Evolutionary conservation across 2,797 vertebrate genomes (phyloP).

Genomic region (Galaxias olidus): DNA sequence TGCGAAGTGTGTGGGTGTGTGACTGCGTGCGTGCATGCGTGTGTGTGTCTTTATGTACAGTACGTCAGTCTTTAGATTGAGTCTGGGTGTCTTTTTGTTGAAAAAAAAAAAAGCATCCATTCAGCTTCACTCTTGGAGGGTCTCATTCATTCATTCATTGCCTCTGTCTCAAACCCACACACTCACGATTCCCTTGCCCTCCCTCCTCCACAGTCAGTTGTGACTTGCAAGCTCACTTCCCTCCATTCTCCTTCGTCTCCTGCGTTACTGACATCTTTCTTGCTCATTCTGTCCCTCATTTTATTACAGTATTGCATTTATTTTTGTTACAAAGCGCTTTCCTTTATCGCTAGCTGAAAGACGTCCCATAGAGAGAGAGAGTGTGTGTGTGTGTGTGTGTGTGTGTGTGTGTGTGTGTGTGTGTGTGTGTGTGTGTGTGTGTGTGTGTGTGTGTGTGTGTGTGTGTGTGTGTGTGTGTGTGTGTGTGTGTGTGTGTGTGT

Average conservation of each 20-base stretch:
- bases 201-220: neutral
- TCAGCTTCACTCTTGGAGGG: neutral
- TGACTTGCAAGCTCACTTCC: neutral
- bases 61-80: conserved; percentile 21
- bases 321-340: too few relatives aligned
- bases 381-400: too few relatives aligned
- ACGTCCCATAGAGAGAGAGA: too few relatives aligned
- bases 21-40: too few relatives aligned
- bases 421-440: neutral
- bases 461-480: neutral
- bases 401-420: conserved; percentile 1
- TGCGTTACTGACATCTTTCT: neutral
- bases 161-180: neutral
- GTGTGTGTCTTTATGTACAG: too few relatives aligned
- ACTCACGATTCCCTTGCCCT: neutral
- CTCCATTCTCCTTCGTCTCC: neutral
- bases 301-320: too few relatives aligned
- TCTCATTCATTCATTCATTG: neutral
- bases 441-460: neutral
- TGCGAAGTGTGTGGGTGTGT: too few relatives aligned
- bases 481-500: neutral
- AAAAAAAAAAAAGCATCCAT: neutral
- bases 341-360: too few relatives aligned
- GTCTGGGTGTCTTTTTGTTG: neutral
- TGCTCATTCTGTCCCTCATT: neutral